Conservation (phyloP, 2,888 invertebrate genomes). For the Prosopocoilus inquinatus region DNA sequence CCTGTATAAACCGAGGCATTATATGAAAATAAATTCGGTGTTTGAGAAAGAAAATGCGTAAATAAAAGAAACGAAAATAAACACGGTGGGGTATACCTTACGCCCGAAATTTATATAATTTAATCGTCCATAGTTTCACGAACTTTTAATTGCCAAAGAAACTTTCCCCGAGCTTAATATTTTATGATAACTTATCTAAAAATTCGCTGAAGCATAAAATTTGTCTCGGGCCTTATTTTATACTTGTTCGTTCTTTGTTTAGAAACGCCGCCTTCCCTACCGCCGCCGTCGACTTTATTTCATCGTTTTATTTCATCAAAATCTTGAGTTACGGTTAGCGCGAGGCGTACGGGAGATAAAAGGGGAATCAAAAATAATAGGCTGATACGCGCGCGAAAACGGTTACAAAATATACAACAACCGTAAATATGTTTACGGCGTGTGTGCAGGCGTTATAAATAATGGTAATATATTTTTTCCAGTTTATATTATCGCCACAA, state of each 20-base stretch:
- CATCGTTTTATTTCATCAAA: constrained; percentile 18
- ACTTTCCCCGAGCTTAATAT: too few species aligned
- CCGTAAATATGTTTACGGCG: constrained; percentile 19
- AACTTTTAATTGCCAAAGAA: too few species aligned
- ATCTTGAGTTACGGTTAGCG: constrained; percentile 17
- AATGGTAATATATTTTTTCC: neutral
- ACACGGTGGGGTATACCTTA: too few species aligned
- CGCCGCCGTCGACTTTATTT: neutral
- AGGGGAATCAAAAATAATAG: constrained; percentile 18
- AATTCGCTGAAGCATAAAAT: neutral
- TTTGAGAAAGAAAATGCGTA: too few species aligned
- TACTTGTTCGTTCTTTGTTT: neutral
- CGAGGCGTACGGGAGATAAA: constrained; percentile 4
- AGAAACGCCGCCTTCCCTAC: neutral
- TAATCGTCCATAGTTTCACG: too few species aligned
- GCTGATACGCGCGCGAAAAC: constrained; percentile 18
- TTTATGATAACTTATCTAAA: neutral
- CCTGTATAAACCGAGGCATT: too few species aligned
- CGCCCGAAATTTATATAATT: too few species aligned
- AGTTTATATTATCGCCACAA: neutral
- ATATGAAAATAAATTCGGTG: too few species aligned
- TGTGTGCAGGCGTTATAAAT: constrained; percentile 1
- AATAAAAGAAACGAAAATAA: too few species aligned
- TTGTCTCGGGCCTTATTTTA: neutral
- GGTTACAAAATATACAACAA: constrained; percentile 10